phyloP scores from a whole-genome alignment of 2,113 vertebrate species.

The Tachycineta bicolor region DNA sequence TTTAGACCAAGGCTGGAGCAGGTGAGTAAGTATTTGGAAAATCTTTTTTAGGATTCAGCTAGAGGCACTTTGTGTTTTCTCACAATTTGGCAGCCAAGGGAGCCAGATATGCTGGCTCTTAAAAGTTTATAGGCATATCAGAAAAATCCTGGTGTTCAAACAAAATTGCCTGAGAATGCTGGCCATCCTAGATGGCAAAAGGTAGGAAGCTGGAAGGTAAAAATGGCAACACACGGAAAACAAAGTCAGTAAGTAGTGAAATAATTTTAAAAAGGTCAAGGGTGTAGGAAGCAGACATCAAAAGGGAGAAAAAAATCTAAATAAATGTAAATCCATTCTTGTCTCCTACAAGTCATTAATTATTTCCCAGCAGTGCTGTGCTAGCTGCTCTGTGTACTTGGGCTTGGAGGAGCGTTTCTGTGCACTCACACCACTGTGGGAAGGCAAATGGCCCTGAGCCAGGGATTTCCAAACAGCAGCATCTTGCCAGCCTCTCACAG shows the following conservation, averaged over 20 bases:
- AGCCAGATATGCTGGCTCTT: not conserved
- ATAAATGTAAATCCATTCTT: slow-evolving; percentile 37
- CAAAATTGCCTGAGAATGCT: not conserved
- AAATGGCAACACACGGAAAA: not conserved
- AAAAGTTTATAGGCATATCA: not conserved
- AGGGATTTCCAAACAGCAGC: not conserved
- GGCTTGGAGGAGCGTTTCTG: not conserved
- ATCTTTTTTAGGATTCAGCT: not conserved
- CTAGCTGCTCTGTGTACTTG: not conserved
- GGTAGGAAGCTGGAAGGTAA: not conserved
- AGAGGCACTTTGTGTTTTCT: not conserved
- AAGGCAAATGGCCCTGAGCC: not conserved
- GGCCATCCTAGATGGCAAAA: not conserved
- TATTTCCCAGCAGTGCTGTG: not conserved
- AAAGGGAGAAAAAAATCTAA: not conserved
- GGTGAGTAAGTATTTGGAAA: not conserved
- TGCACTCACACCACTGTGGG: fast-evolving
- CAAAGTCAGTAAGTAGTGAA: not conserved
- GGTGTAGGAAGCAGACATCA: not conserved
- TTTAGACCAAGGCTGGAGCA: not conserved
- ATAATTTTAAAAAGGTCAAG: slow-evolving; percentile 17
- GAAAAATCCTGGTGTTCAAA: not conserved
- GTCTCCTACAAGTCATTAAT: slow-evolving; percentile 20
- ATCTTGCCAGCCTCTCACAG: not conserved
- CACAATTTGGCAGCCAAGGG: not conserved